Evolutionary conservation across 2,113 vertebrate species (phyloP).

Genomic region (Herpetotheres cachinnans): DNA sequence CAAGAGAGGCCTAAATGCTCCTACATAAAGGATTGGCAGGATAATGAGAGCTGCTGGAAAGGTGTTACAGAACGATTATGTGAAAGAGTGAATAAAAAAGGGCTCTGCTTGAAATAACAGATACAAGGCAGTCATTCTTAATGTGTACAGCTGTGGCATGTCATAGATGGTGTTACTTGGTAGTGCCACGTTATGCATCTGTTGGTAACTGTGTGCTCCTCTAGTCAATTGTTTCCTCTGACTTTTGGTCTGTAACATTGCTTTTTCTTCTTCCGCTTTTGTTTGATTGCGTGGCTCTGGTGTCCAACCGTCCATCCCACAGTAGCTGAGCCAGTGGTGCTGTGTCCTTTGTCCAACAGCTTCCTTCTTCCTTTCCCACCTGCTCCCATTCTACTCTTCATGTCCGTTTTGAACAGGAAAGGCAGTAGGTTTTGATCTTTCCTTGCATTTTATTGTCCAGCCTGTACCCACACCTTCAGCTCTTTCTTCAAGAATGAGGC

Average conservation of each 20-base stretch:
- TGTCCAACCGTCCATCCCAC: not conserved
- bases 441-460: not conserved
- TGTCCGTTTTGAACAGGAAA: not conserved
- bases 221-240: conserved; percentile 3
- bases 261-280: not conserved
- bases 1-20: not conserved
- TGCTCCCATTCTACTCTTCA: not conserved
- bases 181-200: not conserved
- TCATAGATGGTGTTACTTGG: conserved; percentile 30
- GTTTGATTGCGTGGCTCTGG: not conserved
- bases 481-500: not conserved
- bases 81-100: not conserved
- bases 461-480: not conserved
- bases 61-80: not conserved
- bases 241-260: not conserved
- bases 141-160: not conserved
- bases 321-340: not conserved
- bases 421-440: not conserved
- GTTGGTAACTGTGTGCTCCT: not conserved
- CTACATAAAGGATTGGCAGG: not conserved
- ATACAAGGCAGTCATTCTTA: conserved; percentile 35
- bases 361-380: not conserved
- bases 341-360: not conserved
- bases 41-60: not conserved
- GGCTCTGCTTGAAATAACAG: not conserved